Base-by-base conservation (phyloP, 2,113 vertebrate species). In the Oplegnathus fasciatus region DNA sequence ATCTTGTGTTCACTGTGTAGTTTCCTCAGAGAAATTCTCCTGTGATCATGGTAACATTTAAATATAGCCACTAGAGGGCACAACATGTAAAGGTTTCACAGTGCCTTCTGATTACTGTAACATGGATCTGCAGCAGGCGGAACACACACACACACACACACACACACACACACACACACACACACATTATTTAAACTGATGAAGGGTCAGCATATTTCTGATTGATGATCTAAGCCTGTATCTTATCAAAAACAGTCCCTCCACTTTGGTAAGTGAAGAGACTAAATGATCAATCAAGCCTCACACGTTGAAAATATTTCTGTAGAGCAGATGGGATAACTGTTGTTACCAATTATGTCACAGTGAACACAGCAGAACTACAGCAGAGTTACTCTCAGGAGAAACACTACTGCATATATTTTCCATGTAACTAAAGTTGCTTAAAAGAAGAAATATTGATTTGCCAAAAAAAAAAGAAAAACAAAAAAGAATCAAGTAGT, bases 61-160 rank as follows among this genome's bases (percentile, higher is more conserved):
- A 37, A 37, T 62, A 2, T 24, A 55, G 30, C 85, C 94, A 92
- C 85, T 58, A 89, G 93, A 91, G 89, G 90, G 75, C 87, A 48
- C 17, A 1, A 75, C 8, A 83, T 26, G 32, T 34, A 77, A 88
- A 91, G 79, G 2, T 72, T 91, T 92, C 26, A 75, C 1, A 4
- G 10, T 7, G 28, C 9, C 10, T 54, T 37, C 37, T 22, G 22
- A 17, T 5, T 9, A 13, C 10, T 66, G 14, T 11, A 11, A 18
- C 9, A 1, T 9, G 30, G 1, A 26, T 30, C 34, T 46, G n/a
- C 28, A 62, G 61, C 40, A 52, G 42, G n/a, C 24, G 30, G 34
- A 20, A 40, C 64, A 17, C 34, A 40, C 44, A 24, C 58, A 50
- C 78, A 58, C 30, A 26, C 66, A 40, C 28, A 34, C 58, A 34